Conservation (phyloP, 2,888 invertebrate genomes). For the Zygogramma bicolorata region DNA sequence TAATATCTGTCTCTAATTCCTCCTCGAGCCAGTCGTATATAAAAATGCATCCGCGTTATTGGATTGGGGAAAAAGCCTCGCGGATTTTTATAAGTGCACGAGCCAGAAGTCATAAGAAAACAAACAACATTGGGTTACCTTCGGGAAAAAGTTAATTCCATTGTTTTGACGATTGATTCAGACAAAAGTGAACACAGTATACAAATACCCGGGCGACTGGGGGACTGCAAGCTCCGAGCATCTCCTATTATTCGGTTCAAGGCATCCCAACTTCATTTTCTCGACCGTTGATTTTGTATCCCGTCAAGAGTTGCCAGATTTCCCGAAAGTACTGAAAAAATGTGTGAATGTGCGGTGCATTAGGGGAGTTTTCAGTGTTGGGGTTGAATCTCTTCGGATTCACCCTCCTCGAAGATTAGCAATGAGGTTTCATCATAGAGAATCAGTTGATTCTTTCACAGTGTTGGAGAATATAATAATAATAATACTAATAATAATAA, state of each 20-base stretch:
- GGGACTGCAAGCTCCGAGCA: conserved; percentile 61
- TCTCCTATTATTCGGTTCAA: conserved; percentile 68
- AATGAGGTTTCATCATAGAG: too few species aligned
- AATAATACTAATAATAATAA: too few species aligned
- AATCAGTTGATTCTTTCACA: too few species aligned
- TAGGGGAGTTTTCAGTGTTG: not conserved
- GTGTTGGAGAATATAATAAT: too few species aligned
- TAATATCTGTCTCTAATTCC: conserved; percentile 8
- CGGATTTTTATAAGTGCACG: conserved; percentile 33
- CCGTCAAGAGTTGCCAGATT: conserved; percentile 58
- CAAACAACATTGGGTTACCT: conserved; percentile 43
- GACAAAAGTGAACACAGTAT: conserved; percentile 54
- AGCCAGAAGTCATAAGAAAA: conserved; percentile 39
- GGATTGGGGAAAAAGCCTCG: conserved; percentile 15
- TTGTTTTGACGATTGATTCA: conserved; percentile 56
- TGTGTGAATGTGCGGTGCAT: not conserved
- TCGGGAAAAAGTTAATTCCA: conserved; percentile 47
- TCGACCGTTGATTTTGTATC: conserved; percentile 70
- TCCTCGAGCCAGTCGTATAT: not conserved
- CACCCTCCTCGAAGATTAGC: too few species aligned
- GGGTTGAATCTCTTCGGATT: not conserved
- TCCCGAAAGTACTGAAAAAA: conserved; percentile 39
- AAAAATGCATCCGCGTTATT: conserved; percentile 24
- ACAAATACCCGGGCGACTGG: conserved; percentile 48
- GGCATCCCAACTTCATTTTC: conserved; percentile 71